Evolutionary conservation across 1,140 invertebrate species (phyloP).

Genomic region (Ladona fulva): DNA sequence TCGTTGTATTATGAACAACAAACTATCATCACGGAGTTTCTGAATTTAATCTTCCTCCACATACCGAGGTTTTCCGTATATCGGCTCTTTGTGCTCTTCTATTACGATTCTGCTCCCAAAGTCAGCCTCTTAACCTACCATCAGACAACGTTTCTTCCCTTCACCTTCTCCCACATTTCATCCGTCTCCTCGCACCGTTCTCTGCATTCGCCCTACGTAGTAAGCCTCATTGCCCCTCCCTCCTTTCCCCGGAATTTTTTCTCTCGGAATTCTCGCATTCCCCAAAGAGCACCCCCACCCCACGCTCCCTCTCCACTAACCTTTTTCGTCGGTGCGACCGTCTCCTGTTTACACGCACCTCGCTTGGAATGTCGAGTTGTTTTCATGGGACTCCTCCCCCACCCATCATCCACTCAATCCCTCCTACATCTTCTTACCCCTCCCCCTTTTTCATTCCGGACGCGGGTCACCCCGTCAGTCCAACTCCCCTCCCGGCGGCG

Average conservation of each 20-base stretch:
- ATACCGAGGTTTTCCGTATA: too few relatives aligned
- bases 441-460: not conserved
- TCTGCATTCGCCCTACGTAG: not conserved
- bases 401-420: not conserved
- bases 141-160: too few relatives aligned
- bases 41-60: too few relatives aligned
- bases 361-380: constrained; percentile 7
- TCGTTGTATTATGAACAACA: too few relatives aligned
- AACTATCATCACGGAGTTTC: too few relatives aligned
- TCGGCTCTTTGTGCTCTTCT: too few relatives aligned
- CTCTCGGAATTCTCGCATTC: not conserved
- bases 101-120: too few relatives aligned
- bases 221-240: not conserved
- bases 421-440: not conserved
- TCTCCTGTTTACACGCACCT: constrained; percentile 2
- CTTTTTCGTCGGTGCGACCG: not conserved
- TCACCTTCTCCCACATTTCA: not conserved
- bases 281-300: not conserved
- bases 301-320: not conserved
- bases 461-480: not conserved
- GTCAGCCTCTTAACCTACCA: too few relatives aligned
- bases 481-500: not conserved
- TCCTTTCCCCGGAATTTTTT: not conserved
- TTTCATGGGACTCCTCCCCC: not conserved
- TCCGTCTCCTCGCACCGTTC: not conserved